Evolutionary conservation across 2,113 vertebrate species (phyloP), one percentile per base, ranked within the genome.

Genomic region (Murina feae): DNA sequence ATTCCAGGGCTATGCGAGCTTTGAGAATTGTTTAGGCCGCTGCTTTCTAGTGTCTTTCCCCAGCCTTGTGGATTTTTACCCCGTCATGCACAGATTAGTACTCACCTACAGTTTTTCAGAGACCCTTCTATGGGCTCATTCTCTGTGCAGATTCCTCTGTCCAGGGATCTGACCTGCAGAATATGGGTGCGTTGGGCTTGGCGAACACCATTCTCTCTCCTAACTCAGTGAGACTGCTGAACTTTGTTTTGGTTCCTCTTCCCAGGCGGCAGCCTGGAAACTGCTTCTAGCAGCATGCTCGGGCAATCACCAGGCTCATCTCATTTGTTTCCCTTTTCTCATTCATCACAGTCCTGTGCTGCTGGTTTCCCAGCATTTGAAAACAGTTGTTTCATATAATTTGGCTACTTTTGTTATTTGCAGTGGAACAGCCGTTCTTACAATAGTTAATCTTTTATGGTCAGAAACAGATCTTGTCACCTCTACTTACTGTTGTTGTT

Each of bases 401-500:
- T 89, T 65, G 35, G 65, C 63, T 89, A 20, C 13, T 78, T 87
- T 92, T 89, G 53, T 89, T 55, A 44, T 53, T 95, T 95, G 28
- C 30, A 89, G 14, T 79, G 18, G 9, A 84, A 71, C 6, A 12
- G 63, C 71, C 55, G 12, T 85, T 85, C 49, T 89, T 79, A 53
- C 3, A 84, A 83, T 25, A 55, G 11, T 84, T 84, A 95, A 84
- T 84, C 53, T 11, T 85, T 92, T 58, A 60, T 69, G 72, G 55
- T 10, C 44, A 79, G 42, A 84, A 71, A 51, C 30, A 87, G 65
- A 95, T 95, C 32, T 14, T 92, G 17, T 65, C n/a, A 76, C 11
- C n/a, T 78, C 35, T 83, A 53, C 25, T 63, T 66, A 81, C 4
- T 87, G 44, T 42, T n/a, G n/a, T 89, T 78, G 49, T 69, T 42